A percentile compares a stretch with the other conserved stretches of the same genome.
These are phyloP conservation scores for Cichladusa arquata DNA, from an alignment of 2,113 vertebrate species.

Conservation along the genomic window DNA sequence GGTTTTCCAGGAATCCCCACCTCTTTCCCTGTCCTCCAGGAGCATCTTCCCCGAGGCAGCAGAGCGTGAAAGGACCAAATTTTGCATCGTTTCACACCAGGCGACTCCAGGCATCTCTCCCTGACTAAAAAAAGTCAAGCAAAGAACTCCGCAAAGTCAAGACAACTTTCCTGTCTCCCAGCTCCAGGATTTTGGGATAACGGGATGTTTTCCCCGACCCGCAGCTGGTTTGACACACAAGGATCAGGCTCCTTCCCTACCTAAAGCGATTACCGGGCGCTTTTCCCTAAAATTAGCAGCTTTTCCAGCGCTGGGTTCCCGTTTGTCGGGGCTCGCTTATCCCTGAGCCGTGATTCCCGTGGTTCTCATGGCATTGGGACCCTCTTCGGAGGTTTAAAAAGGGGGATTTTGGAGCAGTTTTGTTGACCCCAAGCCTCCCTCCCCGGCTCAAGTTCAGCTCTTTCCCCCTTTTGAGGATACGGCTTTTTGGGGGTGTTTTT, in stretches of 20 bases:
- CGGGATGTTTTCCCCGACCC: background rate
- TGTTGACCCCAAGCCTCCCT: background rate
- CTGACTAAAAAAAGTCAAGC: background rate
- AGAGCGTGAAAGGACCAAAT: background rate
- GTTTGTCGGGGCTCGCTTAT: rapidly evolving
- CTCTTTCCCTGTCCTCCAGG: background rate
- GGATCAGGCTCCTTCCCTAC: rapidly evolving
- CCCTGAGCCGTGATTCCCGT: background rate
- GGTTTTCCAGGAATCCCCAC: background rate
- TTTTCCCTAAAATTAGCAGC: background rate
- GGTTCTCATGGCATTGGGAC: background rate
- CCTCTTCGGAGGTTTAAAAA: background rate
- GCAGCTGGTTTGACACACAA: background rate
- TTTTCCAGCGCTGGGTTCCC: background rate
- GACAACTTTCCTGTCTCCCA: too few relatives aligned
- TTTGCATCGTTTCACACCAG: background rate
- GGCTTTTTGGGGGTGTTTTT: background rate
- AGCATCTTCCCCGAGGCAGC: background rate
- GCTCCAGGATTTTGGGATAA: background rate
- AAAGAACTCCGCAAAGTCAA: background rate
- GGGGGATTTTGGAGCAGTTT: background rate
- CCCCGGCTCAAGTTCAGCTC: background rate
- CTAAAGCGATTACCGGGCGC: background rate
- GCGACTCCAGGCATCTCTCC: background rate
- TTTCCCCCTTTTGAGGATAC: background rate